Percentiles rank a stretch among this genome's conserved stretches.
phyloP scores from a whole-genome alignment of 92 coral and sea anemone genomes.

The Desmophyllum pertusum region DNA sequence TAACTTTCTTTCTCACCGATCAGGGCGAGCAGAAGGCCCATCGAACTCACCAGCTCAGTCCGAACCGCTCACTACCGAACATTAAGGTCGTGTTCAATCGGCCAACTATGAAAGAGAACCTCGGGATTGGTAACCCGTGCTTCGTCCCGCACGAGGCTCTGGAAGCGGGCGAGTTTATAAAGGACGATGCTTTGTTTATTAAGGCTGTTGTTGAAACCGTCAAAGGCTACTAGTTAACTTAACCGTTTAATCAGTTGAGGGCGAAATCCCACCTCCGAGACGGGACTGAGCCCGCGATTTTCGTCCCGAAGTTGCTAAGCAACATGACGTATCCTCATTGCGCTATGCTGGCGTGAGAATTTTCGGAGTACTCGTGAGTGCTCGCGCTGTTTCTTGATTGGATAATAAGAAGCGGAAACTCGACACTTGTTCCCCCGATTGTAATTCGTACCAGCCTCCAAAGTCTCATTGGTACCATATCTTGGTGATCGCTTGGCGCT shows the following conservation, averaged over 20 bases:
- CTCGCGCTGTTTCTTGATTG: too few relatives aligned
- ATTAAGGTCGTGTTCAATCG: constrained; percentile 97
- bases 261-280: too few relatives aligned
- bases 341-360: too few relatives aligned
- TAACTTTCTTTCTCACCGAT: constrained; percentile 90
- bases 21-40: constrained; percentile 92
- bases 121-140: constrained; percentile 99
- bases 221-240: constrained; percentile 41
- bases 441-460: too few relatives aligned
- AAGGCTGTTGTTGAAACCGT: constrained; percentile 88
- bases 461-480: too few relatives aligned
- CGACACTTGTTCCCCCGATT: too few relatives aligned
- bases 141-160: constrained; percentile 92
- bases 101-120: constrained; percentile 90
- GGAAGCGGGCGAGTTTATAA: constrained; percentile 83
- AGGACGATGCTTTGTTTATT: constrained; percentile 88
- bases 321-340: too few relatives aligned
- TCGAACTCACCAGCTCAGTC: constrained; percentile 90
- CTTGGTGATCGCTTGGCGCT: too few relatives aligned
- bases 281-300: too few relatives aligned
- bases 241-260: background rate
- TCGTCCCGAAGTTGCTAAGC: too few relatives aligned
- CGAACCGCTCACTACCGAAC: constrained; percentile 96
- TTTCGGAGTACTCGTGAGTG: too few relatives aligned
- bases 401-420: too few relatives aligned